phyloP scores from a whole-genome alignment of 2,797 vertebrate genomes.

The Bradypodion pumilum region DNA sequence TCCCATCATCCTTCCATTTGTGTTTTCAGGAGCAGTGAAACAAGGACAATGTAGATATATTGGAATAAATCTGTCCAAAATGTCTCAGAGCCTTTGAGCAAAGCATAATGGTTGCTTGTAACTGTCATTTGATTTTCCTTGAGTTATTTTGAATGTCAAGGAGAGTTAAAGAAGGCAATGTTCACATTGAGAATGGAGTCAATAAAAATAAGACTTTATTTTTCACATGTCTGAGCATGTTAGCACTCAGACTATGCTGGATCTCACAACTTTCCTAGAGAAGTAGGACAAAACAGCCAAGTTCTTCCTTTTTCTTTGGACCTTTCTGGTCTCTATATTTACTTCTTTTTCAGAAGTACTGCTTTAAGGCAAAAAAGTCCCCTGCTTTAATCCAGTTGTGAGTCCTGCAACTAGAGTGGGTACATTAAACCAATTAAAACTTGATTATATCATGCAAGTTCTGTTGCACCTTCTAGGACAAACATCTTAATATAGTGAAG shows the following conservation, averaged over 20 bases:
- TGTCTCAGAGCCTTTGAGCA: neutral
- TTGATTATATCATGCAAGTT: too few species aligned
- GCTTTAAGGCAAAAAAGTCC: neutral
- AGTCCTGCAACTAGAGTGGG: too few species aligned
- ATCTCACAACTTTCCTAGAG: neutral
- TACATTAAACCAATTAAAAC: too few species aligned
- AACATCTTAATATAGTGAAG: too few species aligned
- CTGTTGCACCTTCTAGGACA: too few species aligned
- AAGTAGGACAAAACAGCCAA: neutral
- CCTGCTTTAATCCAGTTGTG: too few species aligned
- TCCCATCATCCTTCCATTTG: slow-evolving; percentile 8
- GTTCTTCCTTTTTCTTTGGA: neutral
- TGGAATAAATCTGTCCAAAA: slow-evolving; percentile 20
- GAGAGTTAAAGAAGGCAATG: slow-evolving; percentile 25
- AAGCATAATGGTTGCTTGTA: slow-evolving; percentile 20
- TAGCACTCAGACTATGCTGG: neutral
- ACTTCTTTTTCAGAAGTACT: neutral
- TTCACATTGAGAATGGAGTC: slow-evolving; percentile 6
- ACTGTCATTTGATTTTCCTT: slow-evolving; percentile 20
- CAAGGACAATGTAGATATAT: neutral
- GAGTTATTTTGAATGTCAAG: slow-evolving; percentile 33
- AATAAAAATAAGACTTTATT: slow-evolving; percentile 30
- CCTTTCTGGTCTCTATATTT: neutral
- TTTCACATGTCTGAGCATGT: slow-evolving; percentile 16
- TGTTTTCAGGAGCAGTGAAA: slow-evolving; percentile 8